Evolutionary conservation across 1,140 invertebrate genomes (phyloP).

Genomic region (Drosophila nasuta): DNA sequence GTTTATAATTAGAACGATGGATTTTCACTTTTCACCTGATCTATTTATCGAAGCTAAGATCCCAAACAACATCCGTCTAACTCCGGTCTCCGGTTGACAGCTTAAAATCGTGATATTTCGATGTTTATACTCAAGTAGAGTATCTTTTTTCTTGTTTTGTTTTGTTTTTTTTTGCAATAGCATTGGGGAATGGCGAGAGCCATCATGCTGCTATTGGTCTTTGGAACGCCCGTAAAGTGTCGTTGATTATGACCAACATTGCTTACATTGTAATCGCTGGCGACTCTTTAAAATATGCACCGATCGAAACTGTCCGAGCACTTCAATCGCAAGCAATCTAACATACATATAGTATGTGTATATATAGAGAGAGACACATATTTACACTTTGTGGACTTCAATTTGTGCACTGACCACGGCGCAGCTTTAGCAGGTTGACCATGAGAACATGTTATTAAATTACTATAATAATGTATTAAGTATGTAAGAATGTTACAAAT

Average conservation of each 20-base stretch:
- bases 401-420: constrained; percentile 24
- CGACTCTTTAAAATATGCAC: constrained; percentile 80
- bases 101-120: constrained; percentile 80
- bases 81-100: constrained; percentile 44
- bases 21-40: constrained; percentile 72
- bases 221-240: constrained; percentile 69
- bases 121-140: constrained; percentile 44
- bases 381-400: constrained; percentile 15
- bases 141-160: constrained; percentile 10
- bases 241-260: constrained; percentile 68
- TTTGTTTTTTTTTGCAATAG: neutral
- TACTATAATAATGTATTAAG: constrained; percentile 83
- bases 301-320: constrained; percentile 37
- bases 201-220: constrained; percentile 44
- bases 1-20: constrained; percentile 77
- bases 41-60: constrained; percentile 17
- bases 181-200: constrained; percentile 17
- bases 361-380: constrained; percentile 1
- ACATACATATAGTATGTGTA: no score
- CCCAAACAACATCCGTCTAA: constrained; percentile 44
- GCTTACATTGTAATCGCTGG: constrained; percentile 68
- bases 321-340: constrained; percentile 34
- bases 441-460: constrained; percentile 85
- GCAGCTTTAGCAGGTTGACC: constrained; percentile 71
- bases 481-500: constrained; percentile 84